Evolutionary conservation across 2,888 invertebrate species (phyloP).

Genomic region (Volucella bombylans): DNA sequence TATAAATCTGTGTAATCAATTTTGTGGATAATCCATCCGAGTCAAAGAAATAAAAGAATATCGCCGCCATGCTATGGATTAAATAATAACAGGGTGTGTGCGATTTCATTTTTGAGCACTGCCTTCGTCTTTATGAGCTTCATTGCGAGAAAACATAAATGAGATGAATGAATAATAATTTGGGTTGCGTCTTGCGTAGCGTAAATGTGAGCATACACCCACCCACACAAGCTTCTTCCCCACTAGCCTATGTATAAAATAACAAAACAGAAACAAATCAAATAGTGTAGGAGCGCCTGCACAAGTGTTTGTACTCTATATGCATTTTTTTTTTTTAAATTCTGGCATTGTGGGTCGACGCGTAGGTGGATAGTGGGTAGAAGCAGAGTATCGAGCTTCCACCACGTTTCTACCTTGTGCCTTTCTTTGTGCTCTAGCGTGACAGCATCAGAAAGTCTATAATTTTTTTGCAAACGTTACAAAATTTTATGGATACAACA

Average conservation of each 20-base stretch:
- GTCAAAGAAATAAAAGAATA: slow-evolving; percentile 9
- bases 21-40: slow-evolving; percentile 28
- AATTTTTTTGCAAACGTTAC: slow-evolving; percentile 41
- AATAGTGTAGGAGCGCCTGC: slow-evolving; percentile 1
- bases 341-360: slow-evolving; percentile 51
- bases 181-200: slow-evolving; percentile 58
- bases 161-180: slow-evolving; percentile 61
- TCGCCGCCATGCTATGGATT: slow-evolving; percentile 9
- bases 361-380: slow-evolving; percentile 49
- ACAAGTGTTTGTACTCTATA: slow-evolving; percentile 12
- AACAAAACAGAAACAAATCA: slow-evolving; percentile 44
- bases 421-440: slow-evolving; percentile 36
- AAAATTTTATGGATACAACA: slow-evolving; percentile 27
- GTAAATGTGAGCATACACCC: slow-evolving; percentile 26
- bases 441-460: background rate
- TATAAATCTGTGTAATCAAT: slow-evolving; percentile 1
- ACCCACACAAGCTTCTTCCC: slow-evolving; percentile 24
- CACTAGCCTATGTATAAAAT: slow-evolving; percentile 20
- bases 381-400: slow-evolving; percentile 39
- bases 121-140: background rate
- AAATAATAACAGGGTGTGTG: slow-evolving; percentile 37
- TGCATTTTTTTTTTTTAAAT: slow-evolving; percentile 28
- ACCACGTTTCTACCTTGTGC: slow-evolving; percentile 34
- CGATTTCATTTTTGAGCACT: slow-evolving; percentile 33
- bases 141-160: slow-evolving; percentile 35